Percentiles rank a stretch among this genome's conserved stretches.
These are phyloP conservation scores for Ictalurus punctatus DNA, from an alignment of 2,113 vertebrate genomes.

Conservation along the genomic window DNA sequence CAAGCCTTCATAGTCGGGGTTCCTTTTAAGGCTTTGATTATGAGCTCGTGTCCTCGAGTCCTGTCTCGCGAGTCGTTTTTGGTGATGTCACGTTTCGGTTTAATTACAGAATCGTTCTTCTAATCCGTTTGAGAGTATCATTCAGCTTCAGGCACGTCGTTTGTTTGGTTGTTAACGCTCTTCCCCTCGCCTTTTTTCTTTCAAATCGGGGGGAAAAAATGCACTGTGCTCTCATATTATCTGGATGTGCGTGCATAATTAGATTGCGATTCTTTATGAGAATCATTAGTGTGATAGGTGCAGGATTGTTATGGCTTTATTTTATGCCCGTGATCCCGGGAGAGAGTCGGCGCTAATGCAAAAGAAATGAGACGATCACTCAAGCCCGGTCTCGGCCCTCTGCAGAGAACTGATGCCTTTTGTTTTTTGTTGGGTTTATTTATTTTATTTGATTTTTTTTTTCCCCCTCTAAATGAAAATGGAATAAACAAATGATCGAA, in stretches of 20 bases:
- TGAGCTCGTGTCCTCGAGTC: slow-evolving; percentile 4
- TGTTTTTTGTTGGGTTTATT: too few species aligned
- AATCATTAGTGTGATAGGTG: slow-evolving; percentile 44
- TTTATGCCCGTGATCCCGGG: slow-evolving; percentile 45
- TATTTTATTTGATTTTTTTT: not conserved
- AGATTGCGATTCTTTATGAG: slow-evolving; percentile 47
- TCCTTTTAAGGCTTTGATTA: not conserved
- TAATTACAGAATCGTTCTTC: slow-evolving; percentile 31
- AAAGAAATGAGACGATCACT: slow-evolving; percentile 59
- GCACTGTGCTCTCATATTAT: slow-evolving; percentile 34
- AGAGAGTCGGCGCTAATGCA: slow-evolving; percentile 55
- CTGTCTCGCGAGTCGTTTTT: not conserved
- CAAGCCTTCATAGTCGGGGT: too few species aligned
- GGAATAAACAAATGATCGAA: slow-evolving; percentile 42
- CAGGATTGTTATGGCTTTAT: slow-evolving; percentile 46
- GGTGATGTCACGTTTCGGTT: not conserved
- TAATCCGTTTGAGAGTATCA: slow-evolving; percentile 14
- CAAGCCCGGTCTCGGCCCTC: slow-evolving; percentile 43
- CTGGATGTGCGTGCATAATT: slow-evolving; percentile 43
- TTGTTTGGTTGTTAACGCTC: slow-evolving; percentile 2
- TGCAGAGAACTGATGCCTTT: slow-evolving; percentile 13
- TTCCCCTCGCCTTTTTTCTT: not conserved
- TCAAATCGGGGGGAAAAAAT: slow-evolving; percentile 27
- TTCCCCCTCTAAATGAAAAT: slow-evolving; percentile 33
- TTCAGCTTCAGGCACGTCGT: slow-evolving; percentile 37